phyloP scores from a whole-genome alignment of 1,140 invertebrate species.

The Coelopa frigida region DNA sequence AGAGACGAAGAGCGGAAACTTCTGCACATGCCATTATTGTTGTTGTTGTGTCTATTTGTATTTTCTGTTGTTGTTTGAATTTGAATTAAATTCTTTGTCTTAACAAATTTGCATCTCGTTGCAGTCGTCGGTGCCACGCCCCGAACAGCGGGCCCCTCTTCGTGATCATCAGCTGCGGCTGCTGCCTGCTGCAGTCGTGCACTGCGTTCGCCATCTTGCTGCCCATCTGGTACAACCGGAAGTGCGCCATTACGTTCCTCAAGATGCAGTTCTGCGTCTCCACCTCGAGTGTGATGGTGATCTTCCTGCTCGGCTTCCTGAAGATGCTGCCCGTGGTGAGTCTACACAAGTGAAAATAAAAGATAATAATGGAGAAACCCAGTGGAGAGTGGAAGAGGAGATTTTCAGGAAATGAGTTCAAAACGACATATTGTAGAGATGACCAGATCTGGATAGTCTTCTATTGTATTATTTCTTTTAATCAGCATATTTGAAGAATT shows the following conservation, averaged over 20 bases:
- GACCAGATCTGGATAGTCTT: no score
- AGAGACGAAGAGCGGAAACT: no score
- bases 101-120: conserved; percentile 19
- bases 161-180: conserved; percentile 53
- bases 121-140: conserved; percentile 16
- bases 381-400: no score
- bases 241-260: conserved; percentile 57
- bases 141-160: conserved; percentile 48
- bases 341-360: no score
- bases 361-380: no score
- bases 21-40: no score
- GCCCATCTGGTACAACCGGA: conserved; percentile 53
- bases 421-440: no score
- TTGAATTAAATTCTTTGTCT: conserved; percentile 16
- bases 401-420: no score
- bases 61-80: no score
- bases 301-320: conserved; percentile 55
- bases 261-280: conserved; percentile 60
- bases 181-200: conserved; percentile 53
- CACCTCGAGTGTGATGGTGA: conserved; percentile 53
- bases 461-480: no score
- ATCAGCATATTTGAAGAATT: no score
- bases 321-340: conserved; percentile 51
- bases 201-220: conserved; percentile 51
- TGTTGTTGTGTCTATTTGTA: no score